These are phyloP conservation scores for Carcharodon carcharias DNA, from an alignment of 2,797 vertebrate species.

Conservation along the genomic window DNA sequence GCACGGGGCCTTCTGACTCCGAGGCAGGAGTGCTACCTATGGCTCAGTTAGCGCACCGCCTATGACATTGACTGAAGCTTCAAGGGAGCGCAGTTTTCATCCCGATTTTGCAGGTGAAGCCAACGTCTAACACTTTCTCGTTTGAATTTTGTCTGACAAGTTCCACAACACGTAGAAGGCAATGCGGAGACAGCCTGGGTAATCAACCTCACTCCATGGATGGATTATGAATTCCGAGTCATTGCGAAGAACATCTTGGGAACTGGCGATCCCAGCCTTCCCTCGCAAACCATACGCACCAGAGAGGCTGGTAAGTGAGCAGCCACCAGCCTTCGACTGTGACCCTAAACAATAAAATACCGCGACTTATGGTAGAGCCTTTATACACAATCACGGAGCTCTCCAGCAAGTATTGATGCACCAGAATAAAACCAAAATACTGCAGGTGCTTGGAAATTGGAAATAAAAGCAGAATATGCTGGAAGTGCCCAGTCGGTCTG, in stretches of 20 bases:
- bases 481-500: neutral
- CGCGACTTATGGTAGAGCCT: neutral
- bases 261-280: slow-evolving; percentile 80
- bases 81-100: neutral
- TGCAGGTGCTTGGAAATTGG: neutral
- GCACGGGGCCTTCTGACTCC: neutral
- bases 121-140: neutral
- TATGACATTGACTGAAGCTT: no score
- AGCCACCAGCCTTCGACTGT: neutral
- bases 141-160: slow-evolving; percentile 51
- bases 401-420: neutral
- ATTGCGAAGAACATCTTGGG: slow-evolving; percentile 91
- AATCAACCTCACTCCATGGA: slow-evolving; percentile 82
- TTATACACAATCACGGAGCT: no score
- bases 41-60: neutral
- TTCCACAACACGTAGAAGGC: slow-evolving; percentile 82
- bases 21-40: no score
- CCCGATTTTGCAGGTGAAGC: no score
- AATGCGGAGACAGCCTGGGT: slow-evolving; percentile 81
- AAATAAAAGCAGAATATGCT: neutral
- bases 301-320: slow-evolving; percentile 75
- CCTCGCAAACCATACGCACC: slow-evolving; percentile 77
- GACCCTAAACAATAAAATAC: neutral
- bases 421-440: neutral
- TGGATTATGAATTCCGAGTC: slow-evolving; percentile 91